Conservation (phyloP, 2,113 vertebrate species). For the Lepisosteus osseus region DNA sequence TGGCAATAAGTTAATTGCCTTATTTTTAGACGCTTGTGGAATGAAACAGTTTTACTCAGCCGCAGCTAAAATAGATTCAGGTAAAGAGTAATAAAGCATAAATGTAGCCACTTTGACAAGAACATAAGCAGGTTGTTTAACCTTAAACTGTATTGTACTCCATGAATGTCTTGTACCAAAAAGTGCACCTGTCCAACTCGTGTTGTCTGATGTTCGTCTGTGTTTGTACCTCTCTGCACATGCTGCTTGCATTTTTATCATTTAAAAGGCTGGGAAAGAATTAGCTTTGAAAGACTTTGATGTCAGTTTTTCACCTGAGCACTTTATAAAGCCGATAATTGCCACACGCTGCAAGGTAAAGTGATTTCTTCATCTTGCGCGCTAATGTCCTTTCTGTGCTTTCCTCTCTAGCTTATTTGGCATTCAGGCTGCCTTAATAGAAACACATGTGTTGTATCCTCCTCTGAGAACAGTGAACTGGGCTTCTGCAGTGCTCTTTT, state of each 20-base stretch:
- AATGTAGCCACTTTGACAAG: neutral
- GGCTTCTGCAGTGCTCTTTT: too few species aligned
- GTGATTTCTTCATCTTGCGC: too few species aligned
- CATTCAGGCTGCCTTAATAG: too few species aligned
- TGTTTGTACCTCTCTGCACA: neutral
- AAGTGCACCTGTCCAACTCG: neutral
- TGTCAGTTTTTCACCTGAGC: too few species aligned
- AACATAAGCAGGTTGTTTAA: neutral
- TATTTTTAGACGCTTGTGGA: slow-evolving; percentile 65
- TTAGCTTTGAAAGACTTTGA: too few species aligned
- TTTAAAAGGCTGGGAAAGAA: neutral
- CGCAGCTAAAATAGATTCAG: slow-evolving; percentile 40
- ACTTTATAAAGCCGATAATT: too few species aligned
- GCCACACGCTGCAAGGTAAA: too few species aligned
- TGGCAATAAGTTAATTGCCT: slow-evolving; percentile 86
- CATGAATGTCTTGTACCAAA: neutral
- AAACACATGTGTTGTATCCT: too few species aligned
- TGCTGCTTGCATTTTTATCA: neutral
- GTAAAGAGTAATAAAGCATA: neutral
- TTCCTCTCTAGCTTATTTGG: too few species aligned
- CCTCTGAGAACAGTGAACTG: too few species aligned
- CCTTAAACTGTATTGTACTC: neutral
- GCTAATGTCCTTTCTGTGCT: too few species aligned
- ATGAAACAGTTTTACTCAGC: slow-evolving; percentile 57
- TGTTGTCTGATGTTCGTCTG: neutral